Percentiles rank a stretch among this genome's conserved stretches.
Evolutionary conservation across 2,113 vertebrate genomes (phyloP).

Genomic region (Pyrgilauda ruficollis): DNA sequence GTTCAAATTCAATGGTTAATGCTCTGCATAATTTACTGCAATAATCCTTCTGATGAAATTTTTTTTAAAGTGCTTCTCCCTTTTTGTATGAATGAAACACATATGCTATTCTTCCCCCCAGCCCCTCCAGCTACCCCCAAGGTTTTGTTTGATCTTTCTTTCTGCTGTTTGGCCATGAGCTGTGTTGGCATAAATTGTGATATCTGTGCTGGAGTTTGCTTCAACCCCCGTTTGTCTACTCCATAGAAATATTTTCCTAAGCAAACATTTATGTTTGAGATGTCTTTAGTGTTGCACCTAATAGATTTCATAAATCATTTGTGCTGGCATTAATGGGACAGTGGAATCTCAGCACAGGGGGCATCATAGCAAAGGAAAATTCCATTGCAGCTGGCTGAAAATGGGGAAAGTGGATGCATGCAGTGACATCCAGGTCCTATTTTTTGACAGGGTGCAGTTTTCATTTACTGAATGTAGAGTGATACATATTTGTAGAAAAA

Average conservation of each 20-base stretch:
- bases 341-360: neutral
- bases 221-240: neutral
- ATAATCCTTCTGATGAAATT: constrained; percentile 24
- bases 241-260: neutral
- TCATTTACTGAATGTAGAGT: neutral
- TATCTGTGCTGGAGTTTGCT: neutral
- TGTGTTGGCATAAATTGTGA: neutral
- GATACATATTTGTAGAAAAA: neutral
- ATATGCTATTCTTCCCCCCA: neutral
- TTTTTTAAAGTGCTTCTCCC: neutral
- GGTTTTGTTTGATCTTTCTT: neutral
- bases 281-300: constrained; percentile 7
- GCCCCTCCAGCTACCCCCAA: neutral
- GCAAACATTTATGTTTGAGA: constrained; percentile 22
- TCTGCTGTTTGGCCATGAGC: neutral
- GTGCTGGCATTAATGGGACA: neutral
- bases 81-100: neutral
- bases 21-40: constrained; percentile 28
- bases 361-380: constrained; percentile 2
- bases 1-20: constrained; percentile 44
- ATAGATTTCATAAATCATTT: constrained; percentile 41
- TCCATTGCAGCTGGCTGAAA: neutral
- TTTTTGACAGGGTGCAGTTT: neutral
- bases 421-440: neutral
- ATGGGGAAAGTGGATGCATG: neutral